Evolutionary conservation across 2,797 vertebrate species (phyloP).

Genomic region (Ibycter americanus): DNA sequence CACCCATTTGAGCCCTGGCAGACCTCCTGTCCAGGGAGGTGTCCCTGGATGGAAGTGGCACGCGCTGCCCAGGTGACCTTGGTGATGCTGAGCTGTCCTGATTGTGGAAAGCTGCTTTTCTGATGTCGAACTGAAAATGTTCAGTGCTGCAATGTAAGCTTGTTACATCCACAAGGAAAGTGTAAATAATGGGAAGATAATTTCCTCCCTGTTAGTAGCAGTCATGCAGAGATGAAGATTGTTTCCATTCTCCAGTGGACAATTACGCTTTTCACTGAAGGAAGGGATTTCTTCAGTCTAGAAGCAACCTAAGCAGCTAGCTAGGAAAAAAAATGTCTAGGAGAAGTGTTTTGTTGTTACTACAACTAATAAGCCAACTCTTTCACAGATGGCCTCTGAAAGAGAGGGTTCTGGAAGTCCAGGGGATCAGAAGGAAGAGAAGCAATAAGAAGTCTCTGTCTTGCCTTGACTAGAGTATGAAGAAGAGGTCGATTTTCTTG

Average conservation of each 20-base stretch:
- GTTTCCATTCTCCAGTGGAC: neutral
- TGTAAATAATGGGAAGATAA: neutral
- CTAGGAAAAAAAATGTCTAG: neutral
- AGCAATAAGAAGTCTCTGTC: conserved; percentile 72
- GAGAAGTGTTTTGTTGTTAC: neutral
- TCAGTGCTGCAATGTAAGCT: neutral
- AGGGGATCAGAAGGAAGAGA: conserved; percentile 89
- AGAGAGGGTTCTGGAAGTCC: conserved; percentile 85
- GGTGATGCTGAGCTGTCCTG: neutral
- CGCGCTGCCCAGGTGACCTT: neutral
- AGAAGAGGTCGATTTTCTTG: conserved; percentile 72
- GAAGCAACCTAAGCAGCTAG: neutral
- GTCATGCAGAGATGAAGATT: neutral
- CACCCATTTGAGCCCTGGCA: neutral
- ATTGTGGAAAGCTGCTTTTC: neutral
- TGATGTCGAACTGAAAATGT: neutral
- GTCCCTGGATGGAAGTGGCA: neutral
- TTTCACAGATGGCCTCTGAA: conserved; percentile 92
- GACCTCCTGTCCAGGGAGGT: neutral
- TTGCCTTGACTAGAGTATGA: conserved; percentile 49
- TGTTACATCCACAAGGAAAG: neutral
- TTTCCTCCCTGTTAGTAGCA: neutral
- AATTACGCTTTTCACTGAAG: neutral
- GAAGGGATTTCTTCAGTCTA: neutral
- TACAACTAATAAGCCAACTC: neutral